Percentiles rank a stretch among this genome's conserved stretches.
These are phyloP conservation scores for Thaumetopoea pityocampa DNA, from an alignment of 1,140 invertebrate genomes.

Conservation along the genomic window DNA sequence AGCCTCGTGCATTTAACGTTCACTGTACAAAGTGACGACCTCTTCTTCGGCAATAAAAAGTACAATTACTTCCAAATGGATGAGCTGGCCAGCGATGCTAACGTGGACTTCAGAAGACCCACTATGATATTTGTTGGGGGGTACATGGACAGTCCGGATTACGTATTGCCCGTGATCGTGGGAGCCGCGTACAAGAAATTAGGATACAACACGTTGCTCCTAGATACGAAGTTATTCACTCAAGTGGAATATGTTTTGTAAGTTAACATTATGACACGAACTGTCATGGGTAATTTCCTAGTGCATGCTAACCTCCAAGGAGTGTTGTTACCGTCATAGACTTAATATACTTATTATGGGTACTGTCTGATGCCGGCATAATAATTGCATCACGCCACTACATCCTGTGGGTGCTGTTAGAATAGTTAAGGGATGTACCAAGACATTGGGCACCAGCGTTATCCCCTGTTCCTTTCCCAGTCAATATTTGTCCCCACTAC, in stretches of 20 bases:
- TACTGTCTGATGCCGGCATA: too few relatives aligned
- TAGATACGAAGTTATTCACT: slow-evolving; percentile 45
- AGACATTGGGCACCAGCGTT: too few relatives aligned
- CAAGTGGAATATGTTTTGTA: slow-evolving; percentile 45
- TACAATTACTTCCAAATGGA: slow-evolving; percentile 53
- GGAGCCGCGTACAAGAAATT: slow-evolving; percentile 27
- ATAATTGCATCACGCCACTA: too few relatives aligned
- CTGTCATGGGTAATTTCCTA: too few relatives aligned
- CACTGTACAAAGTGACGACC: slow-evolving; percentile 17
- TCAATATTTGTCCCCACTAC: too few relatives aligned
- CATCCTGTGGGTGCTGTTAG: too few relatives aligned
- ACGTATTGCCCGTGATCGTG: slow-evolving; percentile 21
- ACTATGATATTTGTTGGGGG: slow-evolving; percentile 46
- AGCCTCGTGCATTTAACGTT: slow-evolving; percentile 38
- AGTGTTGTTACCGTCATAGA: too few relatives aligned
- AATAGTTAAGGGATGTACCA: too few relatives aligned
- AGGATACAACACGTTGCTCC: slow-evolving; percentile 43
- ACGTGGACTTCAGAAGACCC: slow-evolving; percentile 39
- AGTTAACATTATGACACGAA: too few relatives aligned
- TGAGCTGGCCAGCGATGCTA: slow-evolving; percentile 36
- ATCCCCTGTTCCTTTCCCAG: too few relatives aligned
- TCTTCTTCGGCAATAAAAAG: slow-evolving; percentile 11
- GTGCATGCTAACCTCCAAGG: too few relatives aligned
- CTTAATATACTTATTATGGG: too few relatives aligned
- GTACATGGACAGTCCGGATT: slow-evolving; percentile 43